Percentiles rank a stretch among this genome's conserved stretches.
Evolutionary conservation across 2,113 vertebrate species (phyloP).

Genomic region (Onychorhynchus coronatus): DNA sequence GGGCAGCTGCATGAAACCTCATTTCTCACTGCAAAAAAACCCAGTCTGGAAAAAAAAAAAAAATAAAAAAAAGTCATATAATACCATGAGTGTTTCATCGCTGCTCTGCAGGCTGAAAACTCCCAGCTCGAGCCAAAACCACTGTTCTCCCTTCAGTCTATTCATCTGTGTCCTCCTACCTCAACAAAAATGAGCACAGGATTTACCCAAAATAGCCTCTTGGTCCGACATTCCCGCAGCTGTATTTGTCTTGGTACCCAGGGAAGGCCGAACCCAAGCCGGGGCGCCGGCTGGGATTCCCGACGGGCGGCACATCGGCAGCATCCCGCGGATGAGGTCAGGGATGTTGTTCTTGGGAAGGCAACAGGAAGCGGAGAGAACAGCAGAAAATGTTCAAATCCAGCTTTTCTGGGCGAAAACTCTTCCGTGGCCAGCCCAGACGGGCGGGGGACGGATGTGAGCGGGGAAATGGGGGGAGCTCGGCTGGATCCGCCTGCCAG

Average conservation of each 20-base stretch:
- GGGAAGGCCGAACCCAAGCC: not conserved
- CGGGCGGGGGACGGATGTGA: not conserved
- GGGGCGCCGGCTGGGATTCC: not conserved
- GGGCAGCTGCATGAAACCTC: not conserved
- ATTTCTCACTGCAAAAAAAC: not conserved
- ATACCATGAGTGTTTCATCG: not conserved
- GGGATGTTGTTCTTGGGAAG: constrained; percentile 61
- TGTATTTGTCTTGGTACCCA: constrained; percentile 1
- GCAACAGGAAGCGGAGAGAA: constrained; percentile 51
- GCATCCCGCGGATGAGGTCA: constrained; percentile 57
- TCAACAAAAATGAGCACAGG: not conserved
- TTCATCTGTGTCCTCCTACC: constrained; percentile 29
- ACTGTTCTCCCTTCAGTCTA: not conserved
- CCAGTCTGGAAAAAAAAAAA: too few relatives aligned
- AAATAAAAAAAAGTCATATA: not conserved
- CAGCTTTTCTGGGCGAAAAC: constrained; percentile 1
- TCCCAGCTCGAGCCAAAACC: not conserved
- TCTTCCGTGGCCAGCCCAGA: not conserved
- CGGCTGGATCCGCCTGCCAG: rapidly evolving
- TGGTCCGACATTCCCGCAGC: not conserved
- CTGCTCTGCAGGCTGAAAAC: not conserved
- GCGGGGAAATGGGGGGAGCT: not conserved
- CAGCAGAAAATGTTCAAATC: constrained; percentile 40
- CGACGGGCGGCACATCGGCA: not conserved
- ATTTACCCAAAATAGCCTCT: constrained; percentile 5